A percentile compares a stretch with the other conserved stretches of the same genome.
phyloP scores from a whole-genome alignment of 2,797 vertebrate species.

The Notoglanidium macrostoma region DNA sequence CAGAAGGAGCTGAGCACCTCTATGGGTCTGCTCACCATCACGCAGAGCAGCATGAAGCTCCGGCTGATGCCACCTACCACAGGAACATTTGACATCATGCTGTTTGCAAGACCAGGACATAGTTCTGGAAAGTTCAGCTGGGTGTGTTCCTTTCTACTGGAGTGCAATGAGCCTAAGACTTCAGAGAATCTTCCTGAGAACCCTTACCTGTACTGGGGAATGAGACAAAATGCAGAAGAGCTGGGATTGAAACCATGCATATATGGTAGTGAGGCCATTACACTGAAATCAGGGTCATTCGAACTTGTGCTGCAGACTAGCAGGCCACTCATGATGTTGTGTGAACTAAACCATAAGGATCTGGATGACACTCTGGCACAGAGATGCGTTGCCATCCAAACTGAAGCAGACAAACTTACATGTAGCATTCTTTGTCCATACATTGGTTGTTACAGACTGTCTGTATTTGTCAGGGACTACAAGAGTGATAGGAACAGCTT shows the following conservation, averaged over 20 bases:
- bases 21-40: conserved; percentile 57
- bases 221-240: conserved; percentile 57
- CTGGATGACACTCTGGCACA: conserved; percentile 54
- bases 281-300: conserved; percentile 52
- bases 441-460: conserved; percentile 64
- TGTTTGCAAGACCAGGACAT: conserved; percentile 60
- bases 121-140: conserved; percentile 58
- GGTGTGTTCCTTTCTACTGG: conserved; percentile 69
- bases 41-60: conserved; percentile 58
- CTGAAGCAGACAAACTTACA: conserved; percentile 60
- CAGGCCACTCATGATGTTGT: conserved; percentile 57
- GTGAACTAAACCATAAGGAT: conserved; percentile 62
- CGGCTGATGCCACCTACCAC: conserved; percentile 56
- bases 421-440: conserved; percentile 65
- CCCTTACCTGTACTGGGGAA: conserved; percentile 66
- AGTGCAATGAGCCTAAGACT: conserved; percentile 41
- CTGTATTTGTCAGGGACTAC: conserved; percentile 63
- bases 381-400: conserved; percentile 66
- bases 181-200: conserved; percentile 62
- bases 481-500: conserved; percentile 41
- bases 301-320: conserved; percentile 58
- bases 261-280: conserved; percentile 52
- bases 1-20: conserved; percentile 32
- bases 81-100: conserved; percentile 65
- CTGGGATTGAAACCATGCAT: conserved; percentile 63